A percentile compares a stretch with the other conserved stretches of the same genome.
Evolutionary conservation across 92 coral and sea anemone genomes (phyloP).

Genomic region (Porites rus): DNA sequence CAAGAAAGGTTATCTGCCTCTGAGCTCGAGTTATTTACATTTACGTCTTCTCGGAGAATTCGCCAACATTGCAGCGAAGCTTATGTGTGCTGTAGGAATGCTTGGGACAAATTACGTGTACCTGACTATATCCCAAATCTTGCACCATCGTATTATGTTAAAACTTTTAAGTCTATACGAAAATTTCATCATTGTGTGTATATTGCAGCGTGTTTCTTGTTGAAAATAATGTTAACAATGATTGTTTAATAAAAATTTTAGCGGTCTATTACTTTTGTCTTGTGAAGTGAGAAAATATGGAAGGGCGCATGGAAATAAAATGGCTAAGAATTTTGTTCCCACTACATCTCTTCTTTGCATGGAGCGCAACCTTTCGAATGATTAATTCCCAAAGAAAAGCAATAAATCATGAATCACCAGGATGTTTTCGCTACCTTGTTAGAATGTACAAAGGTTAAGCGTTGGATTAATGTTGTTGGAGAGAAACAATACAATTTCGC

Average conservation of each 20-base stretch:
- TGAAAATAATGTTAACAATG: not conserved
- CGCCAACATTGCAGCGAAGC: too few species aligned
- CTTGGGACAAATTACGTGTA: too few species aligned
- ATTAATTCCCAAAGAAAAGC: not conserved
- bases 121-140: too few species aligned
- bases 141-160: too few species aligned
- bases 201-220: not conserved
- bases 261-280: not conserved
- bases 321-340: not conserved
- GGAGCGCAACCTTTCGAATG: not conserved
- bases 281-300: not conserved
- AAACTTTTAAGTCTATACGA: too few species aligned
- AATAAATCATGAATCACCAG: constrained; percentile 28
- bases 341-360: not conserved
- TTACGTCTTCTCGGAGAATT: too few species aligned
- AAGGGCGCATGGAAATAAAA: too few species aligned
- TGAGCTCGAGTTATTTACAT: too few species aligned
- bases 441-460: constrained; percentile 37
- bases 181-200: too few species aligned
- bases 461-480: not conserved
- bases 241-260: too few species aligned
- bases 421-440: constrained; percentile 48
- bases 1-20: too few species aligned
- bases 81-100: too few species aligned
- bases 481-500: constrained; percentile 2